These are phyloP conservation scores for Andrena dorsata DNA, from an alignment of 2,888 invertebrate genomes.

Conservation along the genomic window DNA sequence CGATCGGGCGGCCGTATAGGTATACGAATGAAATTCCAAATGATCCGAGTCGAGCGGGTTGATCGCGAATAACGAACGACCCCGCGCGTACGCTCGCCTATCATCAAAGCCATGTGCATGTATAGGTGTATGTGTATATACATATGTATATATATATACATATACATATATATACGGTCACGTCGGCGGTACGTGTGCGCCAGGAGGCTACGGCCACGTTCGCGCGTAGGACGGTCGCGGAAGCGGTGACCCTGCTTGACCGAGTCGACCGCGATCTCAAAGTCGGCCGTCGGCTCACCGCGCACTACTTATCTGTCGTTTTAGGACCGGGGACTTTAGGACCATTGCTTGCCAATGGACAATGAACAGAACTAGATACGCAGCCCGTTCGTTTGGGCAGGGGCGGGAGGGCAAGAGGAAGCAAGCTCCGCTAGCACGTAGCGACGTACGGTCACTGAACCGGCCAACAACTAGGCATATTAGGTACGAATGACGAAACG, in stretches of 20 bases:
- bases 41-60: constrained; percentile 11
- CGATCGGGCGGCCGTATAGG: neutral
- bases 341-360: constrained; percentile 9
- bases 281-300: constrained; percentile 37
- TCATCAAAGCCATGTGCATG: constrained; percentile 4
- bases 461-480: too few species aligned
- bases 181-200: neutral
- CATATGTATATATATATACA: too few species aligned
- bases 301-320: constrained; percentile 59
- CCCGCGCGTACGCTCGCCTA: constrained; percentile 28
- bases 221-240: constrained; percentile 46
- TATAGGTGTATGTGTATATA: neutral
- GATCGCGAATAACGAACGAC: constrained; percentile 49
- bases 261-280: constrained; percentile 57
- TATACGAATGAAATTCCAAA: constrained; percentile 21
- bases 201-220: constrained; percentile 1
- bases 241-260: constrained; percentile 66
- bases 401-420: too few species aligned
- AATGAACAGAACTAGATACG: neutral
- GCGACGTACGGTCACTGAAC: too few species aligned
- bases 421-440: too few species aligned
- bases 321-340: constrained; percentile 57
- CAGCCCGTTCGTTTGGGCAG: too few species aligned
- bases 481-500: neutral
- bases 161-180: neutral